These are phyloP conservation scores for Drosophila persimilis DNA, from an alignment of 1,140 invertebrate species.

Conservation along the genomic window DNA sequence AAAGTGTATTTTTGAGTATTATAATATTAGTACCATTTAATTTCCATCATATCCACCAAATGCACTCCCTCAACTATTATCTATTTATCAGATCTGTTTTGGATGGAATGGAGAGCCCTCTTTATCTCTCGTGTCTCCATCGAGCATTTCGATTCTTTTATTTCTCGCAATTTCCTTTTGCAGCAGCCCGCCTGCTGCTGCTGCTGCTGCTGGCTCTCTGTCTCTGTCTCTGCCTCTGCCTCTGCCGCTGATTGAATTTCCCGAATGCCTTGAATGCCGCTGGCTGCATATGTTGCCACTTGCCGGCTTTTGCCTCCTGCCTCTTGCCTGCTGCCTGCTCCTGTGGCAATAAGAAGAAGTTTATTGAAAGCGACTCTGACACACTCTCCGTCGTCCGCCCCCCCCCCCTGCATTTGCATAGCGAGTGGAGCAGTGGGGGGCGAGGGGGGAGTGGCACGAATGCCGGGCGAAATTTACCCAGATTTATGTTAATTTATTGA, in stretches of 20 bases:
- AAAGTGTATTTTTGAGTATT: too few species aligned
- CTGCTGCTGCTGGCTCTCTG: conserved; percentile 10
- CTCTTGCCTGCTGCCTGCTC: not conserved
- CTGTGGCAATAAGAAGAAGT: conserved; percentile 56
- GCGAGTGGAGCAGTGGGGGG: conserved; percentile 4
- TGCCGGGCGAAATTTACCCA: conserved; percentile 38
- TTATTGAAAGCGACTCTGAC: conserved; percentile 71
- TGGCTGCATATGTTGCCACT: conserved; percentile 67
- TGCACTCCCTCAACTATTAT: too few species aligned
- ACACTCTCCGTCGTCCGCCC: not conserved
- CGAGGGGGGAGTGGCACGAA: conserved; percentile 22
- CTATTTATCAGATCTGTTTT: too few species aligned
- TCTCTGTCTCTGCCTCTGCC: conserved; percentile 21
- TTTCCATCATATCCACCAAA: too few species aligned
- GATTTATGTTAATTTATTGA: conserved; percentile 80
- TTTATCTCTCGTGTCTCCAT: too few species aligned
- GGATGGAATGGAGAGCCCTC: too few species aligned
- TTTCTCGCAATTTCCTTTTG: conserved; percentile 16
- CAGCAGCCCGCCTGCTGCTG: conserved; percentile 3
- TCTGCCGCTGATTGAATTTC: conserved; percentile 60
- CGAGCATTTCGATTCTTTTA: conserved; percentile 1
- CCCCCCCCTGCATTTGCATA: conserved; percentile 56
- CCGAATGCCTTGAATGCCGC: conserved; percentile 33
- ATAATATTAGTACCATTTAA: too few species aligned
- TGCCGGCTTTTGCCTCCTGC: not conserved